phyloP scores from a whole-genome alignment of 2,888 invertebrate genomes.

The Heliconius erato region DNA sequence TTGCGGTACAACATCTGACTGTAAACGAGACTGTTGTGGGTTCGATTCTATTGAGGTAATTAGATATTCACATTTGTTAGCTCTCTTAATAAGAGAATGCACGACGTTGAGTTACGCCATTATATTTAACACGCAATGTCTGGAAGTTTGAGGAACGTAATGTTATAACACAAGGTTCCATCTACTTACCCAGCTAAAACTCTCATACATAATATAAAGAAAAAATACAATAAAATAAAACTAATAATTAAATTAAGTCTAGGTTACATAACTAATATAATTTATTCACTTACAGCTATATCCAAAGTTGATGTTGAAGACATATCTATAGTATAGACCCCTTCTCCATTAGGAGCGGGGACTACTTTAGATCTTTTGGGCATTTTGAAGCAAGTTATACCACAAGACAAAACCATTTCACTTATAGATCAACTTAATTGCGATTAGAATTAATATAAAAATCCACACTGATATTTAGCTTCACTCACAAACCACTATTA shows the following conservation, averaged over 20 bases:
- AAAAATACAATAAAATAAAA: neutral
- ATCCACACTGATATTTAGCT: neutral
- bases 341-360: constrained; percentile 68
- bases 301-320: constrained; percentile 69
- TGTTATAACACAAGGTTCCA: no score
- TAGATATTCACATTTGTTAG: neutral
- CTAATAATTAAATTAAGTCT: neutral
- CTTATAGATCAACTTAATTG: neutral
- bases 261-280: neutral
- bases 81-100: neutral
- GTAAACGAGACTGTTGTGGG: neutral
- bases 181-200: neutral
- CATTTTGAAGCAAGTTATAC: constrained; percentile 70
- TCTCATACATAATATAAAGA: neutral
- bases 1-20: no score
- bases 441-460: constrained; percentile 6
- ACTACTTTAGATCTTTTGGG: constrained; percentile 75
- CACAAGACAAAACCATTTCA: constrained; percentile 66
- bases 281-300: constrained; percentile 69
- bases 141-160: neutral
- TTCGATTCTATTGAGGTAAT: neutral
- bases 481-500: constrained; percentile 32
- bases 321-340: constrained; percentile 73
- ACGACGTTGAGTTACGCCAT: neutral
- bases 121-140: neutral